Base-by-base conservation (phyloP, 2,888 invertebrate genomes). In the Thelaira solivaga region DNA sequence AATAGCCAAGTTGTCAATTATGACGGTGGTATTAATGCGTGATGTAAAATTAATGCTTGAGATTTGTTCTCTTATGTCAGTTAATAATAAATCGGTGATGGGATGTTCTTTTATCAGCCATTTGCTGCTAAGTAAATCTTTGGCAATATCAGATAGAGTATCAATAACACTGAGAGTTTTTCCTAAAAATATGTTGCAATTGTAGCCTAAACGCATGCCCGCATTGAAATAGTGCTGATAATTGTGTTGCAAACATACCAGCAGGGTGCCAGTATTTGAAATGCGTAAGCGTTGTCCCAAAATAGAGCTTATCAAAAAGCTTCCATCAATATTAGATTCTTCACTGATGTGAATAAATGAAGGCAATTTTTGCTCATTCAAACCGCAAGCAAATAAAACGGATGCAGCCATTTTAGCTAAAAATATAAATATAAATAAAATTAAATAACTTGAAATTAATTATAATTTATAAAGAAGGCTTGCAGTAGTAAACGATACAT, bases 1-100 rank as follows among this genome's bases (percentile, higher is more conserved):
- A 85, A 94, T 93, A 78, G 93, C 92, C 22, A 95, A 83, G 84
- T 95, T 94, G 86, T 95, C 95, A 68, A 95, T 89, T 53, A 95
- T 90, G 47, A 95, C 87, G 81, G 90, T 91, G 3, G 91, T 90
- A 80, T 90, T 85, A 65, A 83, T 84, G 75, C 86, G 86, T 51
- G 82, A 83, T 18, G 80, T 81, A 39, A 83, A 86, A 45, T 83
- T 86, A 57, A 67, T 72, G 10, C 69, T 47, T 1, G 81, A 62
- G 55, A 88, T 39, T 76, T 86, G 83, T 20, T 81, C 76, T 7
- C 83, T 84, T 39, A 88, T 84, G 4, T 83, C 84, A 16, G 80
- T 80, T 7, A 85, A 59, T 6, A 88, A 80, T 47, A 83, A 81
- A 4, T 83, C 82, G n/a, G 91, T 86, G 8, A 90, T 81, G 43